Conservation (phyloP, 2,797 vertebrate genomes). For the Pangasius sanitwongsei region DNA sequence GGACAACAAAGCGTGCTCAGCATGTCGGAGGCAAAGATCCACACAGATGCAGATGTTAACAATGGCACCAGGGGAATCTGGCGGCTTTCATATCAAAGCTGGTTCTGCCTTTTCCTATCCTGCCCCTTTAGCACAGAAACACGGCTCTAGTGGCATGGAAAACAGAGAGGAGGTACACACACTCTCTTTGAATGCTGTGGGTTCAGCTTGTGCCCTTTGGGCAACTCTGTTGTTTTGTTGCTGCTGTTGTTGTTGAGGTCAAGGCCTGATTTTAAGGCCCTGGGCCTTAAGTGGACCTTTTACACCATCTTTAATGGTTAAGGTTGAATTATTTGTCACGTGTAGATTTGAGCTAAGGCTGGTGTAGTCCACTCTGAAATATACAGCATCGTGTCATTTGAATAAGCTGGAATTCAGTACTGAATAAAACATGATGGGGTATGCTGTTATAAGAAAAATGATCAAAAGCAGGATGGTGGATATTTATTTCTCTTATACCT, state of each 20-base stretch:
- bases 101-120: conserved; percentile 55
- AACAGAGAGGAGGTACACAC: not conserved
- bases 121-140: conserved; percentile 49
- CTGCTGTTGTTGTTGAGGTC: conserved; percentile 33
- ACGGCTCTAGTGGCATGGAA: conserved; percentile 37
- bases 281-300: conserved; percentile 62
- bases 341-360: not conserved
- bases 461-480: not conserved
- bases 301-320: conserved; percentile 68
- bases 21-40: conserved; percentile 58
- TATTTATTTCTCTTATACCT: not conserved
- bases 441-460: too few species aligned
- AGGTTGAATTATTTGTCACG: conserved; percentile 62
- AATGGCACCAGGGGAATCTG: conserved; percentile 51
- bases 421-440: not conserved
- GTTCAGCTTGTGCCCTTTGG: conserved; percentile 16
- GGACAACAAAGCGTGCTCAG: conserved; percentile 71
- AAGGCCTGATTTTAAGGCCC: conserved; percentile 16
- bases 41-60: conserved; percentile 65
- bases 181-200: conserved; percentile 1
- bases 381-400: not conserved
- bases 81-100: conserved; percentile 50
- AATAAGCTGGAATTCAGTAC: not conserved
- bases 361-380: not conserved
- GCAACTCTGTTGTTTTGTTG: conserved; percentile 25